Conservation (phyloP, 1,140 invertebrate species). For the Trachymyrmex cornetzi region DNA sequence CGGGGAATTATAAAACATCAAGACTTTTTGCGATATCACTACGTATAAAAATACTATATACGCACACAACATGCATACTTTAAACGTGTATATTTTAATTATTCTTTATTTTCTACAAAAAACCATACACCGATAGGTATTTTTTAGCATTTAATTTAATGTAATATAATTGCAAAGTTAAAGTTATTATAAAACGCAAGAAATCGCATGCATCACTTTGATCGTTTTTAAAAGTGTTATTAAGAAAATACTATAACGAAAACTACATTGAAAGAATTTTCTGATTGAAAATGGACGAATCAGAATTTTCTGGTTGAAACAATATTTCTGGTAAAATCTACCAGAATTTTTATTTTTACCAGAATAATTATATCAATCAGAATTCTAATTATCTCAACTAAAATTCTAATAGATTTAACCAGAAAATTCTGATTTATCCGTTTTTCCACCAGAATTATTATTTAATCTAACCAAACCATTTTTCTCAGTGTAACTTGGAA, state of each 20-base stretch:
- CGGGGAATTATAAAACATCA: neutral
- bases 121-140: neutral
- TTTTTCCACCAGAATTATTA: too few species aligned
- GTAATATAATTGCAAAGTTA: neutral
- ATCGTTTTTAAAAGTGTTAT: neutral
- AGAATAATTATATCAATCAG: too few species aligned
- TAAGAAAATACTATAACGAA: constrained; percentile 12
- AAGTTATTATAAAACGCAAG: neutral
- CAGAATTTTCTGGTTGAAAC: too few species aligned
- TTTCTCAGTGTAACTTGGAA: too few species aligned
- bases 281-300: too few species aligned
- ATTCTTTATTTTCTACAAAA: constrained; percentile 24
- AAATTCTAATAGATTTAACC: too few species aligned
- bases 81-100: constrained; percentile 36
- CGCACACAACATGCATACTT: neutral
- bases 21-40: neutral
- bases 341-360: too few species aligned
- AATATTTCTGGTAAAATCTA: too few species aligned
- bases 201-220: neutral
- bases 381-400: too few species aligned
- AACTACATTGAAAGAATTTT: neutral
- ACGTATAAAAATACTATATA: constrained; percentile 8
- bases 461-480: too few species aligned
- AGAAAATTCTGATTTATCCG: too few species aligned
- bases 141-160: constrained; percentile 29